These are phyloP conservation scores for Channa maculata DNA, from an alignment of 2,113 vertebrate species.

Conservation along the genomic window DNA sequence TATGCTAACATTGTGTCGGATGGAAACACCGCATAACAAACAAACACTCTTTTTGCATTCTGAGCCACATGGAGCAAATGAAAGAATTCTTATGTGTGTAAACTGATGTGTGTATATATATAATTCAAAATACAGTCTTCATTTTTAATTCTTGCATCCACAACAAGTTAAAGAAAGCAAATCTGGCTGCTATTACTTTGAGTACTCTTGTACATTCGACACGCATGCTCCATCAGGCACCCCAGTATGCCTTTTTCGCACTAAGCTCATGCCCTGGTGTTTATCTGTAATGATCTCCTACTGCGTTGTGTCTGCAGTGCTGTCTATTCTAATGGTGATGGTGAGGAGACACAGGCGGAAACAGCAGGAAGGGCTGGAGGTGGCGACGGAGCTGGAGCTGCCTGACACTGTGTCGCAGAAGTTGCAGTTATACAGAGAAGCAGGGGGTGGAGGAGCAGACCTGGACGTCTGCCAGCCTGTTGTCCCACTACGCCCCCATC, in stretches of 20 bases:
- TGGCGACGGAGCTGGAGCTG: conserved; percentile 84
- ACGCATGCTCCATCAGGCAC: conserved; percentile 51
- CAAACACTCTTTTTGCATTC: conserved; percentile 33
- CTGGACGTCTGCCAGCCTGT: conserved; percentile 65
- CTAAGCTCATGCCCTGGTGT: conserved; percentile 55
- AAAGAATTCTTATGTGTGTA: conserved; percentile 25
- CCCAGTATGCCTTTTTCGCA: conserved; percentile 8
- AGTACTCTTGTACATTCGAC: background rate
- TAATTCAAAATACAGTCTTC: conserved; percentile 27
- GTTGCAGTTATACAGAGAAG: conserved; percentile 86
- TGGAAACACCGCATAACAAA: conserved; percentile 19
- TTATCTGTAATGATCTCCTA: conserved; percentile 61
- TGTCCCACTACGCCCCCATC: conserved; percentile 80
- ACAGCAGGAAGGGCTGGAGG: conserved; percentile 76
- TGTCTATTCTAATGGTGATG: conserved; percentile 83
- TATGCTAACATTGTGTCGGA: conserved; percentile 69
- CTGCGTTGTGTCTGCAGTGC: conserved; percentile 80
- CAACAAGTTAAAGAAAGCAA: conserved; percentile 13
- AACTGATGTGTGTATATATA: conserved; percentile 48
- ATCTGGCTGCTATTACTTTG: conserved; percentile 35
- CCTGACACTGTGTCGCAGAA: conserved; percentile 87
- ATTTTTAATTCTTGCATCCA: conserved; percentile 28
- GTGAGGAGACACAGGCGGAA: conserved; percentile 83
- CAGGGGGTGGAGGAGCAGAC: conserved; percentile 72
- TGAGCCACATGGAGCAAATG: conserved; percentile 44